These are phyloP conservation scores for Hydroisotoma schaefferi DNA, from an alignment of 2,888 invertebrate species.

Conservation along the genomic window DNA sequence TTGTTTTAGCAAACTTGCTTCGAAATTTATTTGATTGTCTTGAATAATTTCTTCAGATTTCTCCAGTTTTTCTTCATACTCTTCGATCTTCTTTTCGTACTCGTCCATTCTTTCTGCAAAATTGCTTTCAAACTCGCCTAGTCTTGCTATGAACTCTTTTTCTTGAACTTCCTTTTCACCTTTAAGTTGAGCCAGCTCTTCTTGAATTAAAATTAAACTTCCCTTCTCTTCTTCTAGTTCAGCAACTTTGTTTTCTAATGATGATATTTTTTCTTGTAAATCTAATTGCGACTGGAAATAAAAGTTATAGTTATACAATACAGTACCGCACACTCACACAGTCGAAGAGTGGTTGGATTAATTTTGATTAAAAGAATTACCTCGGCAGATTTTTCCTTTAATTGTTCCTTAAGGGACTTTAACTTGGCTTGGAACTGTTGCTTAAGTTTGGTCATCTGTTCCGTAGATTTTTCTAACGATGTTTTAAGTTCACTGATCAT, in stretches of 20 bases:
- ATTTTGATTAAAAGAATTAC: background rate
- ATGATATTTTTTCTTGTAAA: background rate
- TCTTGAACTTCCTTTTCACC: background rate
- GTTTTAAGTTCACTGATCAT: background rate
- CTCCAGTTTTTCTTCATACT: background rate
- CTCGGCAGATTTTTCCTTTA: background rate
- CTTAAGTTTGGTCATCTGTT: constrained; percentile 71
- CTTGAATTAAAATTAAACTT: constrained; percentile 53
- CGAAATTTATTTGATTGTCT: background rate
- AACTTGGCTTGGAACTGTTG: constrained; percentile 55
- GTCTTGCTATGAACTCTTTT: constrained; percentile 2
- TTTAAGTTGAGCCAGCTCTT: constrained; percentile 13
- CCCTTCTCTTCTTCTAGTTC: constrained; percentile 87
- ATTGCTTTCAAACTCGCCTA: background rate
- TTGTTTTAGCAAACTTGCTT: background rate
- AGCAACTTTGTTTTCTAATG: constrained; percentile 57
- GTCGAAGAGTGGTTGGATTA: background rate
- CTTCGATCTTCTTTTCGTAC: constrained; percentile 17
- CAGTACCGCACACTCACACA: too few species aligned
- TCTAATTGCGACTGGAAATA: background rate
- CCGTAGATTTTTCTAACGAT: constrained; percentile 49
- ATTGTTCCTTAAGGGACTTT: constrained; percentile 21
- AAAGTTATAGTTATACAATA: too few species aligned
- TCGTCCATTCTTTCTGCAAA: constrained; percentile 9
- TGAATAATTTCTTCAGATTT: background rate